These are phyloP conservation scores for Hyles euphorbiae DNA, from an alignment of 1,140 invertebrate genomes.

Conservation along the genomic window DNA sequence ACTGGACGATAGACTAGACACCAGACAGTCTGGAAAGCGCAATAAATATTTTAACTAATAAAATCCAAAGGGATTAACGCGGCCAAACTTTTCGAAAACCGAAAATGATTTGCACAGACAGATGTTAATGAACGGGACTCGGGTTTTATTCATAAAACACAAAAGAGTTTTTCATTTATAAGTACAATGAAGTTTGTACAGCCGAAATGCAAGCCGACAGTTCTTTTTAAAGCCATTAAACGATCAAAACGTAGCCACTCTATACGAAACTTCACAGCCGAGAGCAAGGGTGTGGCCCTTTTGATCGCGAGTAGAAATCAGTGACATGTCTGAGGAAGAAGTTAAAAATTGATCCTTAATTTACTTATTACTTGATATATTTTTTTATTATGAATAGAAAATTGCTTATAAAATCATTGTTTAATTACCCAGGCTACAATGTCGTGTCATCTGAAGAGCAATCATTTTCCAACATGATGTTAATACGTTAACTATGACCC, in stretches of 20 bases:
- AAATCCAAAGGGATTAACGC: too few species aligned
- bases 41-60: too few species aligned
- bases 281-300: slow-evolving; percentile 4
- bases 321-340: not conserved
- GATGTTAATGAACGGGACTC: slow-evolving; percentile 1
- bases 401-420: too few species aligned
- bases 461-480: too few species aligned
- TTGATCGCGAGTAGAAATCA: slow-evolving; percentile 7
- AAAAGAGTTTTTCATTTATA: slow-evolving; percentile 6
- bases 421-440: too few species aligned
- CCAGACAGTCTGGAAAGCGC: too few species aligned
- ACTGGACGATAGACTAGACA: too few species aligned
- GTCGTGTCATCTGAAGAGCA: too few species aligned
- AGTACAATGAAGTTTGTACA: slow-evolving; percentile 2
- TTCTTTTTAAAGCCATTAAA: slow-evolving; percentile 40
- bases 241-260: slow-evolving; percentile 31
- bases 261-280: slow-evolving; percentile 29
- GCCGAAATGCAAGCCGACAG: slow-evolving; percentile 19
- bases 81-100: not conserved
- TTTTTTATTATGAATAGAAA: not conserved
- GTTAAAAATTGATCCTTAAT: not conserved
- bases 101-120: slow-evolving; percentile 1
- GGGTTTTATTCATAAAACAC: not conserved
- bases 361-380: not conserved
- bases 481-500: too few species aligned